phyloP scores from a whole-genome alignment of 2,113 vertebrate species.

The Pyxicephalus adspersus region DNA sequence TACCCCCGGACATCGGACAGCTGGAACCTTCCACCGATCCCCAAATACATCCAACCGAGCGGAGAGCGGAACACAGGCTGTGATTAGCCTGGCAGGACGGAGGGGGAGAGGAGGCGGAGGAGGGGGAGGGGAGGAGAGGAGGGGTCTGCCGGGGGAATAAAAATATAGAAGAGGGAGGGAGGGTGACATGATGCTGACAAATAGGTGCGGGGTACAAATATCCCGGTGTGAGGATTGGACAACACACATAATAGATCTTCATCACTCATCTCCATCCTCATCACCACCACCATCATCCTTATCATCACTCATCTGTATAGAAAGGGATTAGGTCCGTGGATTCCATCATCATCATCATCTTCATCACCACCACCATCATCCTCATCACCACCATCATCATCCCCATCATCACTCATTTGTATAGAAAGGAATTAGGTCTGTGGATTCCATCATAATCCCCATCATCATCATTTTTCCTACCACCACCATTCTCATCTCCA shows the following conservation, averaged over 20 bases:
- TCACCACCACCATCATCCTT: too few species aligned
- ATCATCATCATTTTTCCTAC: too few species aligned
- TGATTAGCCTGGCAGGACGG: constrained; percentile 44
- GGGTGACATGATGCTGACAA: constrained; percentile 61
- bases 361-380: too few species aligned
- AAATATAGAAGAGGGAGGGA: constrained; percentile 47
- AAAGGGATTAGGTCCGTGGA: too few species aligned
- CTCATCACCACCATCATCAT: too few species aligned
- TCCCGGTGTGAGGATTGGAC: constrained; percentile 2
- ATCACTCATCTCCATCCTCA: too few species aligned
- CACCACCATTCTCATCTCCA: too few species aligned
- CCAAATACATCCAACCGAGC: constrained; percentile 3
- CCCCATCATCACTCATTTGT: too few species aligned
- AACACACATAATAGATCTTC: neutral
- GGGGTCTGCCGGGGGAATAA: constrained; percentile 24
- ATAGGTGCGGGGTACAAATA: constrained; percentile 61
- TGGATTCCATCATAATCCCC: too few species aligned
- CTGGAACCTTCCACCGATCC: neutral
- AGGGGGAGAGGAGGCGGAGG: constrained; percentile 15
- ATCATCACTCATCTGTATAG: too few species aligned
- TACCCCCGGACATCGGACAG: neutral
- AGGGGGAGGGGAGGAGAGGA: constrained; percentile 5
- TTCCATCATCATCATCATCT: too few species aligned
- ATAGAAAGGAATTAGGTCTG: too few species aligned
- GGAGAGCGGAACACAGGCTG: constrained; percentile 35